Evolutionary conservation across 2,113 vertebrate genomes (phyloP).

Genomic region (Caranx ignobilis): DNA sequence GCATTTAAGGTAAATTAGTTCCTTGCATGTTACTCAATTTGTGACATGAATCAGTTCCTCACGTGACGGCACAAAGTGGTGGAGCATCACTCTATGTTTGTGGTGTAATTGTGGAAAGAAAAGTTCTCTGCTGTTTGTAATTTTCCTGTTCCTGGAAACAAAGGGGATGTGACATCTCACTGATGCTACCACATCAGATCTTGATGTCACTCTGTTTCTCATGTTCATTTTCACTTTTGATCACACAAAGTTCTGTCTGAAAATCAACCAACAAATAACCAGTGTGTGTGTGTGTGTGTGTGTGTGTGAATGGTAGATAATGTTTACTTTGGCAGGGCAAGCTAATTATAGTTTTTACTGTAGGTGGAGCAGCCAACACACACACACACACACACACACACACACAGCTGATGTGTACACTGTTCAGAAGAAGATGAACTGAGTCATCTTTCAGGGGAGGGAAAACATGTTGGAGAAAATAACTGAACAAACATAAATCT

Average conservation of each 20-base stretch:
- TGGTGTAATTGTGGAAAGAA: no score
- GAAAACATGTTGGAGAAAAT: neutral
- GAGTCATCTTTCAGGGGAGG: neutral
- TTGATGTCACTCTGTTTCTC: neutral
- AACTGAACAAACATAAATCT: neutral
- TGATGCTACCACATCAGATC: neutral
- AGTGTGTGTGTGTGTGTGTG: constrained; percentile 1
- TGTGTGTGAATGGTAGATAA: constrained; percentile 17
- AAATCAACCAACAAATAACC: neutral
- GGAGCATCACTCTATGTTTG: no score
- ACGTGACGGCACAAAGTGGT: no score
- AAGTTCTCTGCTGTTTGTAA: no score
- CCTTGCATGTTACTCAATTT: no score
- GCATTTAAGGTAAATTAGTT: no score
- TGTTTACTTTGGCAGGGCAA: constrained; percentile 24
- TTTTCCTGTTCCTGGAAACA: no score
- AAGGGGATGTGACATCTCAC: neutral
- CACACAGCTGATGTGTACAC: constrained; percentile 1
- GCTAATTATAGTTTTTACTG: constrained; percentile 45
- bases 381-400: constrained; percentile 6
- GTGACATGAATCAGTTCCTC: no score
- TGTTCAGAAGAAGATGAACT: neutral
- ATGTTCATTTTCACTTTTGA: neutral
- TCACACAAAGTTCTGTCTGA: neutral
- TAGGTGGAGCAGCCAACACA: constrained; percentile 23